phyloP scores from a whole-genome alignment of 2,797 vertebrate species.

The Alcedo atthis region DNA sequence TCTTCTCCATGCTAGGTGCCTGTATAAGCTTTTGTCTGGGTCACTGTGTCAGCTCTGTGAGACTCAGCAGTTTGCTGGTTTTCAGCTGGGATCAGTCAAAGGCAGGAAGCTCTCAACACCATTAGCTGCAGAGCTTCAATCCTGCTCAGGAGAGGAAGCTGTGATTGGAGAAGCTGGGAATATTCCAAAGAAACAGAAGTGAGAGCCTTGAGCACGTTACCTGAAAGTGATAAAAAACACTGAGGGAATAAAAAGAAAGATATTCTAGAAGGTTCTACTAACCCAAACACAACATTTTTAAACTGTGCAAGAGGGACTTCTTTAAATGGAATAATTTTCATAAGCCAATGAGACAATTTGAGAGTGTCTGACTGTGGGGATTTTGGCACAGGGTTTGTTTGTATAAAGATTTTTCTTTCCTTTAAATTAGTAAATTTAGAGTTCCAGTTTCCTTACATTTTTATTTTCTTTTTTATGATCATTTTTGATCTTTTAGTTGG shows the following conservation, averaged over 20 bases:
- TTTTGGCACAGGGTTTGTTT: background rate
- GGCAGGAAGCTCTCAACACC: background rate
- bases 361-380: background rate
- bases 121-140: background rate
- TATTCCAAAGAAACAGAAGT: background rate
- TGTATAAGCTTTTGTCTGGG: background rate
- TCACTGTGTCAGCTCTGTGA: background rate
- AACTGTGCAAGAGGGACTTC: background rate
- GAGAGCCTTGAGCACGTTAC: background rate
- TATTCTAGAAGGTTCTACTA: background rate
- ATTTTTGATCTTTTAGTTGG: background rate
- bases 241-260: background rate
- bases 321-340: background rate
- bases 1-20: background rate
- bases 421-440: background rate
- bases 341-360: background rate
- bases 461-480: background rate
- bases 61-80: background rate
- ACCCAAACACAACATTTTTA: background rate
- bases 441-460: background rate
- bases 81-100: conserved; percentile 14
- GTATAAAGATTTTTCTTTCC: background rate
- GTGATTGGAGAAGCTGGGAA: background rate
- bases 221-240: background rate
- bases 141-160: background rate